phyloP scores from a whole-genome alignment of 2,797 vertebrate genomes.

The Hylomyscus alleni region DNA sequence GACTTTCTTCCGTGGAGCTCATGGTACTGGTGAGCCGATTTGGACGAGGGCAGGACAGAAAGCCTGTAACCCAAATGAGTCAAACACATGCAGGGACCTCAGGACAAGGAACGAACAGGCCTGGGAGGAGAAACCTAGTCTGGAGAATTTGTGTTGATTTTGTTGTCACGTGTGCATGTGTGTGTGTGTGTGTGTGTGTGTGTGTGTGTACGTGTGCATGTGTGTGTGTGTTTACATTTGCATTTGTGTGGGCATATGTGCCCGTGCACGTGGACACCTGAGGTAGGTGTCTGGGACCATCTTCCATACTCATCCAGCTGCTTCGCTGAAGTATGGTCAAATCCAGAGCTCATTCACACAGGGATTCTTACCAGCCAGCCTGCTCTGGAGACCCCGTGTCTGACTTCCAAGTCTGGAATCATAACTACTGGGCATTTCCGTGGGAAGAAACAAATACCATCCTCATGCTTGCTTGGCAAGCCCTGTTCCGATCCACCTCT shows the following conservation, averaged over 20 bases:
- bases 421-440: background rate
- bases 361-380: background rate
- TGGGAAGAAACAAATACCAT: background rate
- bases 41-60: background rate
- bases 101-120: background rate
- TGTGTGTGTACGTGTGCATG: too few relatives aligned
- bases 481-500: too few relatives aligned
- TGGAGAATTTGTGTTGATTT: background rate
- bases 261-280: background rate
- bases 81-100: background rate
- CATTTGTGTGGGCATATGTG: background rate
- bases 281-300: background rate
- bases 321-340: background rate
- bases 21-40: background rate
- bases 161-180: background rate
- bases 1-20: background rate
- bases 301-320: background rate
- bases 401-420: background rate
- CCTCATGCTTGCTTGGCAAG: background rate
- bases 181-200: background rate
- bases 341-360: background rate
- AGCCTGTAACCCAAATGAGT: background rate
- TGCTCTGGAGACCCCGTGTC: background rate
- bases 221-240: background rate
- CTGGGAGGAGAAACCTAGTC: background rate